phyloP scores from a whole-genome alignment of 2,888 invertebrate genomes.

The Prenolepis imparis region DNA sequence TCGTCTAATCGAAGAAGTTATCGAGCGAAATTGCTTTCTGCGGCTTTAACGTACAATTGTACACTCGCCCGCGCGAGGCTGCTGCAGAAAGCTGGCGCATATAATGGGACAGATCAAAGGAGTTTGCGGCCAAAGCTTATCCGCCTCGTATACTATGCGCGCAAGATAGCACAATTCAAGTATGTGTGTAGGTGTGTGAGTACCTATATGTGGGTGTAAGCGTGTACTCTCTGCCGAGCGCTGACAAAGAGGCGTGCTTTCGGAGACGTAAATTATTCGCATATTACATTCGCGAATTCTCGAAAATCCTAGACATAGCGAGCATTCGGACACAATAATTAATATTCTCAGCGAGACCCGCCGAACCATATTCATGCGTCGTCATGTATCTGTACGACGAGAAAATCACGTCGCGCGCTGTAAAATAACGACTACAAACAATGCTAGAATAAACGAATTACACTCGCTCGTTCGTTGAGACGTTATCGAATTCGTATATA shows the following conservation, averaged over 20 bases:
- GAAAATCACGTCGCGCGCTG: background rate
- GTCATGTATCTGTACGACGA: background rate
- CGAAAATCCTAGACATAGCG: conserved; percentile 6
- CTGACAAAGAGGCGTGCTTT: conserved; percentile 43
- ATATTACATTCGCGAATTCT: conserved; percentile 43
- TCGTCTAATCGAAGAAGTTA: conserved; percentile 70
- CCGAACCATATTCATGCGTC: background rate
- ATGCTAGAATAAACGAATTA: background rate
- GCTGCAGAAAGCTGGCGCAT: conserved; percentile 56
- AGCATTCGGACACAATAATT: conserved; percentile 16
- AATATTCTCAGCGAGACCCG: conserved; percentile 14
- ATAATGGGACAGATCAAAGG: conserved; percentile 71
- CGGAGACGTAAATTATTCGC: conserved; percentile 52
- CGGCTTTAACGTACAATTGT: conserved; percentile 63
- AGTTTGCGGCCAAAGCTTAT: conserved; percentile 63
- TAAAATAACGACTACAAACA: background rate
- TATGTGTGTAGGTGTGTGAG: background rate
- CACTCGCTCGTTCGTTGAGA: background rate
- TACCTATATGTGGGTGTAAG: background rate
- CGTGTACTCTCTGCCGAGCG: conserved; percentile 22
- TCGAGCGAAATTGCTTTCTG: conserved; percentile 73
- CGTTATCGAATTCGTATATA: background rate
- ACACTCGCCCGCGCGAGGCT: conserved; percentile 30
- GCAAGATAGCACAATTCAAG: conserved; percentile 42
- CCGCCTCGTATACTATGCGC: conserved; percentile 42